These are phyloP conservation scores for Paedocypris sp. DNA, from an alignment of 2,113 vertebrate species.

Conservation along the genomic window DNA sequence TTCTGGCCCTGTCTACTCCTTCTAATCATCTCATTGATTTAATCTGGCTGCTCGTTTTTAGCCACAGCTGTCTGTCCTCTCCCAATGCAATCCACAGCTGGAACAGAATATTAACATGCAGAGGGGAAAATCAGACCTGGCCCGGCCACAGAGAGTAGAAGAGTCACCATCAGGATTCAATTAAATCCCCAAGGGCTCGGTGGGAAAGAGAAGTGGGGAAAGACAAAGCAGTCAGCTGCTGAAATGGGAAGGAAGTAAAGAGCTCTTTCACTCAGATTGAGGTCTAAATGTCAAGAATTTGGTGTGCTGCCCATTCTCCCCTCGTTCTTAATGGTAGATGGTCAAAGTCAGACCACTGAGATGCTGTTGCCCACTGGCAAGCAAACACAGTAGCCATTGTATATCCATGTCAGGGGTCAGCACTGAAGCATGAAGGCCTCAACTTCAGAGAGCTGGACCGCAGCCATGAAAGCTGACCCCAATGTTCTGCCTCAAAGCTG, in stretches of 20 bases:
- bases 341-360: background rate
- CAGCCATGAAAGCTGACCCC: slow-evolving; percentile 8
- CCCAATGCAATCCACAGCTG: background rate
- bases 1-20: slow-evolving; percentile 14
- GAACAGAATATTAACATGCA: background rate
- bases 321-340: background rate
- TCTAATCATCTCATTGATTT: slow-evolving; percentile 36
- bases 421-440: slow-evolving; percentile 39
- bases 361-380: slow-evolving; percentile 30
- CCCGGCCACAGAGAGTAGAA: slow-evolving; percentile 1
- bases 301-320: background rate
- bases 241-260: slow-evolving; percentile 38
- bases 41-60: slow-evolving; percentile 19
- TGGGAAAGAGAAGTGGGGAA: slow-evolving; percentile 28
- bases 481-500: background rate
- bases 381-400: slow-evolving; percentile 30
- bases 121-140: slow-evolving; percentile 12
- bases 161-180: slow-evolving; percentile 55
- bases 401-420: slow-evolving; percentile 42
- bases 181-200: slow-evolving; percentile 42
- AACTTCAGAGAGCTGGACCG: slow-evolving; percentile 29
- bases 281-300: slow-evolving; percentile 21
- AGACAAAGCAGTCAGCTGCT: slow-evolving; percentile 35
- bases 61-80: slow-evolving; percentile 5
- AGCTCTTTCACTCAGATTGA: slow-evolving; percentile 24